Evolutionary conservation across 2,113 vertebrate genomes (phyloP).

Genomic region (Macrotus californicus): DNA sequence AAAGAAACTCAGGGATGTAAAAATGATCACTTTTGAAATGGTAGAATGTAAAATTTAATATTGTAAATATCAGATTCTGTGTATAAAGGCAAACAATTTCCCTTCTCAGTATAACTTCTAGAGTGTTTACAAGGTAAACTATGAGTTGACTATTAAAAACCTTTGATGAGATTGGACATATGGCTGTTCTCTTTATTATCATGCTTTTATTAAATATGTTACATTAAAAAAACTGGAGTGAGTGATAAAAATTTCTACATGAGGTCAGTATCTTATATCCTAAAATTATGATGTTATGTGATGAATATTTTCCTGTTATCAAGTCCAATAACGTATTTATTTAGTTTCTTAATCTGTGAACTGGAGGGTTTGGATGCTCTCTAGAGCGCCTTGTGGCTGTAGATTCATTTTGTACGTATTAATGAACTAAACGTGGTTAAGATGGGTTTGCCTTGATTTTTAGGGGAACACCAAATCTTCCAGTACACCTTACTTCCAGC

Average conservation of each 20-base stretch:
- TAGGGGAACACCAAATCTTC: background rate
- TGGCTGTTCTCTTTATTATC: background rate
- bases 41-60: background rate
- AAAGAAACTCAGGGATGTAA: background rate
- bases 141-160: background rate
- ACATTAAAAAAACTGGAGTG: background rate
- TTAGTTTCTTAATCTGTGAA: background rate
- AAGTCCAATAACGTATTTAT: background rate
- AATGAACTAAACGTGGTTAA: background rate
- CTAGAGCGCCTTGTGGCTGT: background rate
- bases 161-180: background rate
- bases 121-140: background rate
- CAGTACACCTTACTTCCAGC: background rate
- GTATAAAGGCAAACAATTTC: background rate
- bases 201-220: conserved; percentile 9
- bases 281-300: background rate
- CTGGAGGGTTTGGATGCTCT: background rate
- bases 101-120: background rate
- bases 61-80: background rate
- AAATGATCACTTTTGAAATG: conserved; percentile 4
- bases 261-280: background rate
- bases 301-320: background rate
- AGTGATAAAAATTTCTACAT: background rate
- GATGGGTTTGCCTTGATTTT: background rate
- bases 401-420: background rate